phyloP scores from a whole-genome alignment of 1,140 invertebrate species.

The Lucilia sericata region DNA sequence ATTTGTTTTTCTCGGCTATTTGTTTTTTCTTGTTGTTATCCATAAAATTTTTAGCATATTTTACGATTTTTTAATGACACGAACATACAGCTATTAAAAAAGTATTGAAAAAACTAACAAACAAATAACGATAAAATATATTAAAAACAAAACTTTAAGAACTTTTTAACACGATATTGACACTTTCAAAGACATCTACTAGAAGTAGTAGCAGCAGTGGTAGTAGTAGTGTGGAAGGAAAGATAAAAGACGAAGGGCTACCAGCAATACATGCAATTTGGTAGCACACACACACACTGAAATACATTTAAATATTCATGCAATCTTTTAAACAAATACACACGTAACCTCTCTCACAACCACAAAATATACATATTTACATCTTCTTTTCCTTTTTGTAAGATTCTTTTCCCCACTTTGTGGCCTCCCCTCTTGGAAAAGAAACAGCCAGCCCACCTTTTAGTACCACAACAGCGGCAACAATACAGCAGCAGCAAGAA shows the following conservation, averaged over 20 bases:
- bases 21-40: neutral
- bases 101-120: neutral
- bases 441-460: too few relatives aligned
- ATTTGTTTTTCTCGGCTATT: neutral
- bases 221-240: neutral
- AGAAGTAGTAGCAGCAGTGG: neutral
- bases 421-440: too few relatives aligned
- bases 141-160: constrained; percentile 14
- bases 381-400: too few relatives aligned
- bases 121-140: neutral
- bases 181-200: neutral
- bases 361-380: too few relatives aligned
- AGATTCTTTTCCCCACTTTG: too few relatives aligned
- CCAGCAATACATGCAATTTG: neutral
- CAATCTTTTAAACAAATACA: too few relatives aligned
- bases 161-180: constrained; percentile 29
- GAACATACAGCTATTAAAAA: constrained; percentile 5
- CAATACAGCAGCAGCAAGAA: too few relatives aligned
- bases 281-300: too few relatives aligned
- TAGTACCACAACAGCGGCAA: too few relatives aligned
- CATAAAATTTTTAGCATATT: constrained; percentile 15
- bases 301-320: too few relatives aligned
- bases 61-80: constrained; percentile 29
- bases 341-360: too few relatives aligned
- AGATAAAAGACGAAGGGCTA: constrained; percentile 18